These are phyloP conservation scores for Eristalis pertinax DNA, from an alignment of 2,888 invertebrate species.

Conservation along the genomic window DNA sequence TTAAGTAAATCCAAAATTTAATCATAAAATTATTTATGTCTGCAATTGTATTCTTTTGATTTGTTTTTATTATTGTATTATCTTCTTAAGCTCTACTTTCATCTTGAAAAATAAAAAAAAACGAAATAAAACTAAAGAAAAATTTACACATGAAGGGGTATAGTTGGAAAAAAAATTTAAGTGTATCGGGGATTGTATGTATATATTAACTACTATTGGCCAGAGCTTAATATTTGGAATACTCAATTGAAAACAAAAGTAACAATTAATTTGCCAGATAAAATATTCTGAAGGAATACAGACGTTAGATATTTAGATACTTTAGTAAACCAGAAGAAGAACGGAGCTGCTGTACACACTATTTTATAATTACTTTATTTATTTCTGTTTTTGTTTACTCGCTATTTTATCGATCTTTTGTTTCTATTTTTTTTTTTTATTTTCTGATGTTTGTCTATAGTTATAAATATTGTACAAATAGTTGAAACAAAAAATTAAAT, in stretches of 20 bases:
- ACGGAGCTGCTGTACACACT: slow-evolving; percentile 57
- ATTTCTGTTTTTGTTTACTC: slow-evolving; percentile 32
- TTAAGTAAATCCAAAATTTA: slow-evolving; percentile 53
- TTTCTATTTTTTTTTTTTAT: slow-evolving; percentile 7
- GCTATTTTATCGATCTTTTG: slow-evolving; percentile 31
- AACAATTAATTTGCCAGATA: neutral
- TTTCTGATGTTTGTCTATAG: slow-evolving; percentile 26
- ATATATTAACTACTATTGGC: slow-evolving; percentile 41
- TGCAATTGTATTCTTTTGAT: slow-evolving; percentile 70
- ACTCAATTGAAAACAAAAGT: neutral
- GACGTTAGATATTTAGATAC: neutral
- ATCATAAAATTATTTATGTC: slow-evolving; percentile 28
- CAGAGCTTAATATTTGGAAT: slow-evolving; percentile 22
- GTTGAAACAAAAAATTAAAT: slow-evolving; percentile 62
- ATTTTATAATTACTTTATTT: slow-evolving; percentile 41
- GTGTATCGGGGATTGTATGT: neutral
- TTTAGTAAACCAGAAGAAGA: slow-evolving; percentile 16
- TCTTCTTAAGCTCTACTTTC: slow-evolving; percentile 56
- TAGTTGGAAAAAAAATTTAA: neutral
- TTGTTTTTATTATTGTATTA: slow-evolving; percentile 51
- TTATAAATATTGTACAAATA: slow-evolving; percentile 66
- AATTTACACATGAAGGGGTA: slow-evolving; percentile 30
- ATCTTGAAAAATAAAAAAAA: neutral
- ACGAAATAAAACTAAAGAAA: neutral
- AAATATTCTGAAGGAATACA: neutral